These are phyloP conservation scores for Volucella zonaria DNA, from an alignment of 2,888 invertebrate species.

Conservation along the genomic window DNA sequence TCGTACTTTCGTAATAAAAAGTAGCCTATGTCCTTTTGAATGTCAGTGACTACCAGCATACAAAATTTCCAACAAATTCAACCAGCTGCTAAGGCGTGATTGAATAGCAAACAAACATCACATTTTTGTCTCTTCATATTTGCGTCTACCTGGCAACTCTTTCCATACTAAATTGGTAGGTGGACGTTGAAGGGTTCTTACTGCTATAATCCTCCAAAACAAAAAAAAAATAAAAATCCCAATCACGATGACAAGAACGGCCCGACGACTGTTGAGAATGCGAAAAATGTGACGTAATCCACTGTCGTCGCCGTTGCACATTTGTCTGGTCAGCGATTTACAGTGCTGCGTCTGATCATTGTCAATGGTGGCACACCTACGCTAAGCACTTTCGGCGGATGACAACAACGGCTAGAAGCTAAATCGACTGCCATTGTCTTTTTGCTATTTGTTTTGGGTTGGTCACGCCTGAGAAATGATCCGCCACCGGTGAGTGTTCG, in stretches of 20 bases:
- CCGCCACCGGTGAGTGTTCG: conserved; percentile 35
- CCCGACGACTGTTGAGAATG: conserved; percentile 18
- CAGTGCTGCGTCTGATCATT: conserved; percentile 37
- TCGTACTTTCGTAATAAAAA: no score
- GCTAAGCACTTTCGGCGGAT: conserved; percentile 47
- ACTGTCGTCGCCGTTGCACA: conserved; percentile 44
- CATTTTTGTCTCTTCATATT: no score
- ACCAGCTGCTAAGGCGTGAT: no score
- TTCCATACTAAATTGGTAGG: no score
- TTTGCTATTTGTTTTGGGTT: background rate
- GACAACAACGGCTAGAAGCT: conserved; percentile 9
- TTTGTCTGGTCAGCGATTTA: conserved; percentile 40
- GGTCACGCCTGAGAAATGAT: conserved; percentile 37
- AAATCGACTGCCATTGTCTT: background rate
- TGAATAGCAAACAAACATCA: no score
- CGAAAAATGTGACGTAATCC: conserved; percentile 56
- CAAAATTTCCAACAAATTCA: no score
- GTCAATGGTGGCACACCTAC: conserved; percentile 59
- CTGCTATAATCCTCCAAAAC: background rate
- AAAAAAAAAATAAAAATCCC: no score
- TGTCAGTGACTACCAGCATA: no score
- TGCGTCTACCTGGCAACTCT: no score
- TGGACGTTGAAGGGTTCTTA: no score
- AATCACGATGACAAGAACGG: background rate
- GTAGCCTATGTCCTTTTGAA: no score